phyloP scores from a whole-genome alignment of 2,888 invertebrate genomes.

The Stomorhina lunata region DNA sequence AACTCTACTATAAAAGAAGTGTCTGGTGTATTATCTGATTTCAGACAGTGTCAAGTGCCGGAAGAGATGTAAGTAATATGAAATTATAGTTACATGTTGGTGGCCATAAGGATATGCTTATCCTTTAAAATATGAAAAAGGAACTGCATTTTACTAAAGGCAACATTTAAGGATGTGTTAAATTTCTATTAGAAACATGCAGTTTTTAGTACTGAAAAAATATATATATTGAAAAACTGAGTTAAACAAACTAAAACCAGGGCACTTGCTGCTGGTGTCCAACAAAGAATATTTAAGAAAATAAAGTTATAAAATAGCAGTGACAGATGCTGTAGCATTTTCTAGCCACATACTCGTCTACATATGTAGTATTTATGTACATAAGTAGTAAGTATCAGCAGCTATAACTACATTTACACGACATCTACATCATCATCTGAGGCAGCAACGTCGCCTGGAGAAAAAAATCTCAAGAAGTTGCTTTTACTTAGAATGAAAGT shows the following conservation, averaged over 20 bases:
- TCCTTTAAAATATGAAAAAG: slow-evolving; percentile 8
- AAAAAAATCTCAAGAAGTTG: not conserved
- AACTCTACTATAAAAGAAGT: slow-evolving; percentile 34
- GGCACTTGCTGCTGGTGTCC: slow-evolving; percentile 40
- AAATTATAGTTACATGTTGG: slow-evolving; percentile 38
- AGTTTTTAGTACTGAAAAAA: slow-evolving; percentile 14
- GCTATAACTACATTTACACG: slow-evolving; percentile 14
- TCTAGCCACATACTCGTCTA: too few relatives aligned
- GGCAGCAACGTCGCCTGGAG: not conserved
- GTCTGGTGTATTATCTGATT: slow-evolving; percentile 51
- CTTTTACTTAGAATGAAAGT: not conserved
- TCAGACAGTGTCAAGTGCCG: slow-evolving; percentile 62
- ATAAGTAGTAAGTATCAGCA: not conserved
- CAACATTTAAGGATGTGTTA: slow-evolving; percentile 60
- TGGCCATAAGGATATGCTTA: not conserved
- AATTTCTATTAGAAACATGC: slow-evolving; percentile 56
- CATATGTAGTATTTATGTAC: too few relatives aligned
- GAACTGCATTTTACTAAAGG: slow-evolving; percentile 28
- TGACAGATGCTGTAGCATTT: not conserved
- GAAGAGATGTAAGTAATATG: slow-evolving; percentile 57
- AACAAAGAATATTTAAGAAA: slow-evolving; percentile 48
- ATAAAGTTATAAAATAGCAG: slow-evolving; percentile 45
- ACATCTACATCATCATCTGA: slow-evolving; percentile 28
- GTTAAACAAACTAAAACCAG: slow-evolving; percentile 23
- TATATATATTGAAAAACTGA: slow-evolving; percentile 40